phyloP scores from a whole-genome alignment of 2,797 vertebrate species.

The Yasuhikotakia modesta region DNA sequence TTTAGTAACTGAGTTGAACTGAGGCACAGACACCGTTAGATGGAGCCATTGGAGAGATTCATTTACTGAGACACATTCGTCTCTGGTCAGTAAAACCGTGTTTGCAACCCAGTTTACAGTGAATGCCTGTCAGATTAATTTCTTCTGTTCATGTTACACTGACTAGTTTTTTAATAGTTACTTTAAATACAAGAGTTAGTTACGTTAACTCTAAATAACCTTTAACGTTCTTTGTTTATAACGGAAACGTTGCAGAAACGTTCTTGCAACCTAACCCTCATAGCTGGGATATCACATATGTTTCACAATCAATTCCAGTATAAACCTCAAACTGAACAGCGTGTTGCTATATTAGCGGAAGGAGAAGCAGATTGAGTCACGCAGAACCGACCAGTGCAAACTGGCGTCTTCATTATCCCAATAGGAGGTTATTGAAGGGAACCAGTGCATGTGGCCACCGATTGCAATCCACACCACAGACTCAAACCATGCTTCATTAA shows the following conservation, averaged over 20 bases:
- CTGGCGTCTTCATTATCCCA: background rate
- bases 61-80: too few species aligned
- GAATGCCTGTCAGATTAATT: too few species aligned
- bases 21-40: background rate
- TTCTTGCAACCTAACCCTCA: too few species aligned
- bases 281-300: background rate
- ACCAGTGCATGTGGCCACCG: conserved; percentile 8
- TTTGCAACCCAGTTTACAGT: background rate
- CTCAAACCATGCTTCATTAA: conserved; percentile 52
- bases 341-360: background rate
- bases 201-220: too few species aligned
- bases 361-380: background rate
- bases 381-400: background rate
- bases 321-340: background rate
- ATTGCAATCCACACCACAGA: conserved; percentile 37
- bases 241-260: too few species aligned
- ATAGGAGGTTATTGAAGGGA: background rate
- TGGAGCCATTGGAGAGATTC: background rate
- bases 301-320: background rate
- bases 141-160: too few species aligned
- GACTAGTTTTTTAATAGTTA: too few species aligned
- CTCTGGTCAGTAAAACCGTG: background rate
- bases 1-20: too few species aligned
- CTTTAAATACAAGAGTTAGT: too few species aligned
- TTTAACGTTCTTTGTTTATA: too few species aligned